phyloP scores from a whole-genome alignment of 2,888 invertebrate species.

The Noctua fimbriata region DNA sequence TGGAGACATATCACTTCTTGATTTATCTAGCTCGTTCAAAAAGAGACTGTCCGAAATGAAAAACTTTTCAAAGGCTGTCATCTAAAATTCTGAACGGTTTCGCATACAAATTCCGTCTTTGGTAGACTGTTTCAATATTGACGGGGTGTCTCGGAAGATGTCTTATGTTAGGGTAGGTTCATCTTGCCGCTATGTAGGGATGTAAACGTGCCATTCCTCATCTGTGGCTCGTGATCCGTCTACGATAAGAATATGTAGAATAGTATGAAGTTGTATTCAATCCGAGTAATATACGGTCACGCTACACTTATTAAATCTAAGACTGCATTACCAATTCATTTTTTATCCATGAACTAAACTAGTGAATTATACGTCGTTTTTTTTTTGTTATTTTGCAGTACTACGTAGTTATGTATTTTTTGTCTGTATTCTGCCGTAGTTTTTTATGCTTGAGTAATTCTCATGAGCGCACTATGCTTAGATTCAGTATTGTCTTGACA shows the following conservation, averaged over 20 bases:
- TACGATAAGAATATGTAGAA: neutral
- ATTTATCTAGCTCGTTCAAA: slow-evolving; percentile 32
- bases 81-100: slow-evolving; percentile 48
- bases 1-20: neutral
- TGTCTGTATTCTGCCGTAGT: slow-evolving; percentile 4
- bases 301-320: neutral
- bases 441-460: slow-evolving; percentile 22
- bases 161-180: slow-evolving; percentile 26
- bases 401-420: slow-evolving; percentile 2
- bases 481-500: slow-evolving; percentile 17
- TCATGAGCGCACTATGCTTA: neutral
- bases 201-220: slow-evolving; percentile 12
- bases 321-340: neutral
- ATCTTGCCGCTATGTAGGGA: slow-evolving; percentile 15
- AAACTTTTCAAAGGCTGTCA: slow-evolving; percentile 41
- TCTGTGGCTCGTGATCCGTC: slow-evolving; percentile 4
- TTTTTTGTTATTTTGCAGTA: slow-evolving; percentile 16
- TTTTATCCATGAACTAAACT: slow-evolving; percentile 17
- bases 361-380: slow-evolving; percentile 16
- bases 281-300: neutral
- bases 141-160: slow-evolving; percentile 34
- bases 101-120: slow-evolving; percentile 34
- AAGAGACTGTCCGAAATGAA: slow-evolving; percentile 14
- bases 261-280: slow-evolving; percentile 2
- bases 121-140: slow-evolving; percentile 39